A percentile compares a stretch with the other conserved stretches of the same genome.
Evolutionary conservation across 2,113 vertebrate genomes (phyloP).

Genomic region (Rana temporaria): DNA sequence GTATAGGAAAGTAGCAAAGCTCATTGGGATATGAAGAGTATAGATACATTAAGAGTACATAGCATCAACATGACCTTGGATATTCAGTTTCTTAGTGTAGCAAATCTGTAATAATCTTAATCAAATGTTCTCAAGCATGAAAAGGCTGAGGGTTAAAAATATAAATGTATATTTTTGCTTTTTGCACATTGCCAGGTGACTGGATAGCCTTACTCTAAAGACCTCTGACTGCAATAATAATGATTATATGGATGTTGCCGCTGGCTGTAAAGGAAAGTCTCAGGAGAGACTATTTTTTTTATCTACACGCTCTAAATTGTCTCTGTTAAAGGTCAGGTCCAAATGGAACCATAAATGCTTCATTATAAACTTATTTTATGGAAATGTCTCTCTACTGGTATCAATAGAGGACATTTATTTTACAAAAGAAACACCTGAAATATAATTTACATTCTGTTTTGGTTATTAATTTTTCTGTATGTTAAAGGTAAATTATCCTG

Average conservation of each 20-base stretch:
- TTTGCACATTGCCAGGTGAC: slow-evolving; percentile 20
- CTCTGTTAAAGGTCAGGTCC: slow-evolving; percentile 43
- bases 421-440: slow-evolving; percentile 25
- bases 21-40: no score
- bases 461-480: slow-evolving; percentile 3
- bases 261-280: slow-evolving; percentile 26
- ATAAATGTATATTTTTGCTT: slow-evolving; percentile 22
- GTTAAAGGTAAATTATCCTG: slow-evolving; percentile 10
- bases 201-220: slow-evolving; percentile 30
- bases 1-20: no score
- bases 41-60: no score
- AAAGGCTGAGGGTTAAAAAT: slow-evolving; percentile 30
- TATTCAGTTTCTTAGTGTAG: not conserved
- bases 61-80: no score
- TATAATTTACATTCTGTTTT: slow-evolving; percentile 18
- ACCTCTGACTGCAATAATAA: slow-evolving; percentile 20
- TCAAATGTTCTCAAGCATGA: not conserved
- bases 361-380: slow-evolving; percentile 35
- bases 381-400: slow-evolving; percentile 4
- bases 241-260: slow-evolving; percentile 45
- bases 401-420: slow-evolving; percentile 13
- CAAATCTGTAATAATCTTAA: slow-evolving; percentile 24
- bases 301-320: slow-evolving; percentile 21
- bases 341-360: slow-evolving; percentile 30
- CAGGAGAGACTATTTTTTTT: slow-evolving; percentile 21